phyloP scores from a whole-genome alignment of 2,113 vertebrate genomes.

The Limnothrissa miodon region DNA sequence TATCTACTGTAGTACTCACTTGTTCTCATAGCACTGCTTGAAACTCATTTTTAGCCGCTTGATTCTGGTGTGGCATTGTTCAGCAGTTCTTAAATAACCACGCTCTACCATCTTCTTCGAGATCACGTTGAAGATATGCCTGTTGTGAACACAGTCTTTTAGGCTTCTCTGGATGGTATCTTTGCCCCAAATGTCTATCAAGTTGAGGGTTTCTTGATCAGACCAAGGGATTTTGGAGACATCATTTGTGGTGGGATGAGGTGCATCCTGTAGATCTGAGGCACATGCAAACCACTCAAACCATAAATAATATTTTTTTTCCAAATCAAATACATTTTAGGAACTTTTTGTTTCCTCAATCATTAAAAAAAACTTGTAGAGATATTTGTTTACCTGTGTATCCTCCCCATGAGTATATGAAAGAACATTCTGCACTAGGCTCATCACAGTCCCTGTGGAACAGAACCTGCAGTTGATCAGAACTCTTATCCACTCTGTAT shows the following conservation, averaged over 20 bases:
- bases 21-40: conserved; percentile 54
- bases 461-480: neutral
- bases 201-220: conserved; percentile 66
- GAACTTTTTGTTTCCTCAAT: neutral
- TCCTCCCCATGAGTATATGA: conserved; percentile 71
- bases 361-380: neutral
- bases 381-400: conserved; percentile 62
- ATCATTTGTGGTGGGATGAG: conserved; percentile 48
- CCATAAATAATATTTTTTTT: neutral
- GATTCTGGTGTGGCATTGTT: conserved; percentile 71
- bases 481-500: neutral
- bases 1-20: conserved; percentile 37
- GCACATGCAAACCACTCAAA: neutral
- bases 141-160: conserved; percentile 68
- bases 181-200: conserved; percentile 71
- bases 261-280: conserved; percentile 56
- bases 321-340: neutral
- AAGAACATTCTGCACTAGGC: conserved; percentile 63
- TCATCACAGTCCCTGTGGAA: conserved; percentile 57
- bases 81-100: conserved; percentile 64
- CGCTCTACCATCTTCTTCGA: conserved; percentile 64
- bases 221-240: conserved; percentile 66
- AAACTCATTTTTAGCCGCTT: conserved; percentile 68
- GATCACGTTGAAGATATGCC: conserved; percentile 68
- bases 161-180: conserved; percentile 64